A percentile compares a stretch with the other conserved stretches of the same genome.
Conservation (phyloP, 1,140 invertebrate genomes). For the Physella acuta region DNA sequence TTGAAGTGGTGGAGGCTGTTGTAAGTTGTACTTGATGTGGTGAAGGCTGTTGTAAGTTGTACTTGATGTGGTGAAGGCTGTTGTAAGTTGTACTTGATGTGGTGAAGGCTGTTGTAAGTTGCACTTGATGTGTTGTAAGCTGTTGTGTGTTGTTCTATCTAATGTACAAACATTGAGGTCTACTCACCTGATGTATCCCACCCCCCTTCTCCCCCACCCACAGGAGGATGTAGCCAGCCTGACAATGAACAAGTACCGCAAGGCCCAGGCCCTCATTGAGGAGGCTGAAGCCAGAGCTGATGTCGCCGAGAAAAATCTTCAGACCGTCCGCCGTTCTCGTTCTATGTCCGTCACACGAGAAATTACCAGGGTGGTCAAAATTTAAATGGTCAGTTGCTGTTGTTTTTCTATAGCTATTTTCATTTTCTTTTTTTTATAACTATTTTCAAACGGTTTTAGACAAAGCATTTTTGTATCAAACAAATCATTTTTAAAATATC, state of each 20-base stretch:
- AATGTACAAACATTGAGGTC: no score
- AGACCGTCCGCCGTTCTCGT: constrained; percentile 49
- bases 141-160: no score
- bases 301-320: constrained; percentile 55
- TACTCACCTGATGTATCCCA: no score
- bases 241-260: constrained; percentile 62
- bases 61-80: no score
- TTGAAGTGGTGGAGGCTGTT: no score
- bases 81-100: no score
- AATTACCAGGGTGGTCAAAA: constrained; percentile 44
- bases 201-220: no score
- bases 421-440: not conserved
- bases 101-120: no score
- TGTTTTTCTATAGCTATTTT: not conserved
- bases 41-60: no score
- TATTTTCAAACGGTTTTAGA: not conserved
- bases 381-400: constrained; percentile 31
- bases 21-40: no score
- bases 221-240: constrained; percentile 60
- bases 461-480: not conserved
- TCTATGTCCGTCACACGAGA: constrained; percentile 58
- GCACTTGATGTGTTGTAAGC: no score
- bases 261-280: constrained; percentile 55
- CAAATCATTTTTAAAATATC: not conserved
- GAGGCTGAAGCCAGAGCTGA: constrained; percentile 59